Percentiles rank a stretch among this genome's conserved stretches.
Evolutionary conservation across 2,888 invertebrate species (phyloP).

Genomic region (Ennomos quercinarius): DNA sequence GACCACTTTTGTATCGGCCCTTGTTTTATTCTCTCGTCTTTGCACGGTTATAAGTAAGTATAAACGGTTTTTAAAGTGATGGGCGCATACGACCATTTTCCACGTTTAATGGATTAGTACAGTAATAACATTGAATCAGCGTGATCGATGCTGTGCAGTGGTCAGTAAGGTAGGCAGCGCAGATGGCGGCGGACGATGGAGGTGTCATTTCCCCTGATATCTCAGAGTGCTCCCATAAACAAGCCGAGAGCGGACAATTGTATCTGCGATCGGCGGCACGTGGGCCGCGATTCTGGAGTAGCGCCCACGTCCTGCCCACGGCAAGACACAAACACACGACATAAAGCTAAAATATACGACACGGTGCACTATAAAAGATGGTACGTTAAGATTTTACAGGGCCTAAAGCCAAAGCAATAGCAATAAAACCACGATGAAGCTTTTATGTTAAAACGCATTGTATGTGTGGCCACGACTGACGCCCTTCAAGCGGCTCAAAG

Average conservation of each 20-base stretch:
- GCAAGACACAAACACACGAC: constrained; percentile 57
- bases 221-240: constrained; percentile 72
- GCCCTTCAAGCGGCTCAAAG: constrained; percentile 43
- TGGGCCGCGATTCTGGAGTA: constrained; percentile 78
- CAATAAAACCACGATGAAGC: constrained; percentile 71
- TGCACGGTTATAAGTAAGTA: constrained; percentile 37
- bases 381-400: constrained; percentile 71
- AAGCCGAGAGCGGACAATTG: constrained; percentile 73
- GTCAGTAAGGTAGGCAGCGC: constrained; percentile 44
- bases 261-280: constrained; percentile 77
- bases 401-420: constrained; percentile 60
- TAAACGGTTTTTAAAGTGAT: constrained; percentile 37
- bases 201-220: constrained; percentile 71
- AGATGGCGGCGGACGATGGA: constrained; percentile 64
- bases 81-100: constrained; percentile 12
- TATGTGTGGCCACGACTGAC: constrained; percentile 59
- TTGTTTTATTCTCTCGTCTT: constrained; percentile 43
- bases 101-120: constrained; percentile 27
- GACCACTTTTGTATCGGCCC: constrained; percentile 44
- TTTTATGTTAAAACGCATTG: constrained; percentile 70
- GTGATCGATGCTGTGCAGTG: constrained; percentile 21
- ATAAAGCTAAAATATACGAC: constrained; percentile 76
- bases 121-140: constrained; percentile 26
- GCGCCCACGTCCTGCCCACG: constrained; percentile 74
- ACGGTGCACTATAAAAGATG: constrained; percentile 71